Evolutionary conservation across 2,888 invertebrate species (phyloP).

Genomic region (Drosophila birchii): DNA sequence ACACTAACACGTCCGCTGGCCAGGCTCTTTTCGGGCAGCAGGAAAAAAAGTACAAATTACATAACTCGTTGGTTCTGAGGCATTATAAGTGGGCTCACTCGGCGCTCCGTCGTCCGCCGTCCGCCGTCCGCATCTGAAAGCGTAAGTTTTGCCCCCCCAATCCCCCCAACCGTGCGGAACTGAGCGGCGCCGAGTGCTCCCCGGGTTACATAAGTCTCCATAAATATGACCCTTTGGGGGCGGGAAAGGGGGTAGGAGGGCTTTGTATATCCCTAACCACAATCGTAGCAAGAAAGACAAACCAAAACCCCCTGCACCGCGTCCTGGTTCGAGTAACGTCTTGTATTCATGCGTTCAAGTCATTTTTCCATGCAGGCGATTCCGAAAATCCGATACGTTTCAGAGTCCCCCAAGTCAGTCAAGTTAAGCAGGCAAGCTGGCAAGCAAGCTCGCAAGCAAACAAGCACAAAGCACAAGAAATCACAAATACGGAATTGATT

Average conservation of each 20-base stretch:
- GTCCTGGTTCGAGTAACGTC: conserved; percentile 77
- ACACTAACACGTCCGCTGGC: conserved; percentile 50
- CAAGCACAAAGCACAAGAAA: conserved; percentile 31
- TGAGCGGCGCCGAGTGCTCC: conserved; percentile 41
- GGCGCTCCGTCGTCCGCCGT: conserved; percentile 7
- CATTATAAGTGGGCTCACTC: conserved; percentile 2
- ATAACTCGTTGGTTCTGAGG: conserved; percentile 57
- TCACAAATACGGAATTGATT: conserved; percentile 12
- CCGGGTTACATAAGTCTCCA: conserved; percentile 69
- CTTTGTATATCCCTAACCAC: conserved; percentile 55
- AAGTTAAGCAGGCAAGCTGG: conserved; percentile 43
- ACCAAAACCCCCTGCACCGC: conserved; percentile 69
- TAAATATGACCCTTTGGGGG: conserved; percentile 1
- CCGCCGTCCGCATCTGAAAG: conserved; percentile 16
- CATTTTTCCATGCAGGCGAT: conserved; percentile 84
- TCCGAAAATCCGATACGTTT: conserved; percentile 74
- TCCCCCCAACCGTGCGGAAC: neutral
- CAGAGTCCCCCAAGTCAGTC: conserved; percentile 67
- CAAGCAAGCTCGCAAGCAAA: conserved; percentile 25
- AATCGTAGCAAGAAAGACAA: conserved; percentile 47
- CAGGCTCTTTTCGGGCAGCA: conserved; percentile 59
- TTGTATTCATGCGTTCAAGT: conserved; percentile 83
- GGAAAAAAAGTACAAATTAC: conserved; percentile 69
- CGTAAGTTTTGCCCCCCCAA: conserved; percentile 4
- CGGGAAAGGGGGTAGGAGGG: neutral